Percentiles rank a stretch among this genome's conserved stretches.
Evolutionary conservation across 64 coral and sea anemone genomes (phyloP).

Genomic region (Trachythela sp.): DNA sequence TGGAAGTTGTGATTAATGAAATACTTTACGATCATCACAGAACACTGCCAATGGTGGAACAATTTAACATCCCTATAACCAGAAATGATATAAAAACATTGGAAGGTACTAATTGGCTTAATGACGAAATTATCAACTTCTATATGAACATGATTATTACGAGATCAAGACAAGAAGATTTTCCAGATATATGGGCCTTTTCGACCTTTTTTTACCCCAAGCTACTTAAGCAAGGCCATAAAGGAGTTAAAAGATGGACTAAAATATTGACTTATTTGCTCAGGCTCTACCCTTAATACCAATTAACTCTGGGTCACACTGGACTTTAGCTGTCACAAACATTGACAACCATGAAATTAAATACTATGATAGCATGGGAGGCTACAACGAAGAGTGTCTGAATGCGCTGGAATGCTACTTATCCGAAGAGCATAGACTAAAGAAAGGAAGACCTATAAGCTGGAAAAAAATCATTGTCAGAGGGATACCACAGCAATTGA

Average conservation of each 20-base stretch:
- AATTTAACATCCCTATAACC: slow-evolving; percentile 8
- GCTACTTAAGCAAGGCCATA: not conserved
- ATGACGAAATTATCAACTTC: slow-evolving; percentile 12
- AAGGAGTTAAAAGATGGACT: slow-evolving; percentile 11
- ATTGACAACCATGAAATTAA: not conserved
- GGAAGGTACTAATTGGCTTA: not conserved
- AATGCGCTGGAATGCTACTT: not conserved
- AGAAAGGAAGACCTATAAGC: not conserved
- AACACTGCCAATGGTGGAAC: not conserved
- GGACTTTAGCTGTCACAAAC: not conserved
- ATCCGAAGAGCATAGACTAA: not conserved
- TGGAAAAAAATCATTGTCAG: not conserved
- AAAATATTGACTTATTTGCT: not conserved
- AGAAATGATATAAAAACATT: not conserved
- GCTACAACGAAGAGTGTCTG: not conserved
- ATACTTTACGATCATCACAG: not conserved
- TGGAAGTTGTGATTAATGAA: not conserved
- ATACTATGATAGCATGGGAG: not conserved
- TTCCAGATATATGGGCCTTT: not conserved
- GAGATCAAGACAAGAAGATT: slow-evolving; percentile 9
- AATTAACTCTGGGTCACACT: not conserved
- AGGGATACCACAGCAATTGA: not conserved
- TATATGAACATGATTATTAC: not conserved
- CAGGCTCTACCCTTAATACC: not conserved
- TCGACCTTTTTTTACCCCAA: slow-evolving; percentile 9